Base-by-base conservation (phyloP, 2,888 invertebrate genomes). In the Hoplodrina ambigua region DNA sequence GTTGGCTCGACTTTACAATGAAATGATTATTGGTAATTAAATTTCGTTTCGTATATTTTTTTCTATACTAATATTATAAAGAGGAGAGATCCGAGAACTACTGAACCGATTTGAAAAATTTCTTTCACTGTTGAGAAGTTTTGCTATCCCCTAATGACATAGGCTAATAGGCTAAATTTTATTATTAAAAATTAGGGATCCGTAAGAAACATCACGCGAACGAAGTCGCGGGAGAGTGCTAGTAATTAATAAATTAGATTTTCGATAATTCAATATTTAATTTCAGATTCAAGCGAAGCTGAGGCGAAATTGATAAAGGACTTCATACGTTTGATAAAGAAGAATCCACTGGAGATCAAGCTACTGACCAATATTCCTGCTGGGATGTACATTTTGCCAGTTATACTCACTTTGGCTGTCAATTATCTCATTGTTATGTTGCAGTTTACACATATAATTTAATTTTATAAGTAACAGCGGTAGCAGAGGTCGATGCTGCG, bases 391-490 rank as follows among this genome's bases (percentile, higher is more conserved):
- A 53, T 70, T 13, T 19, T 72, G 25, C 69, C 69, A 0, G 17
- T 72, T 13, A 10, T 30, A 11, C 15, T 70, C 3, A 62, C 37
- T 13, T 37, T 72, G 0, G 62, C 46, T 17, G 13, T 46, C 11
- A 70, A 72, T 20, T 72, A 72, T 37, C 8, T 70, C 7, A 72
- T 70, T 72, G 3, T 70, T 11, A 72, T 70, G 33, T 52, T 70
- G 53, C 69, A 72, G 37, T 70, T 70, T 53, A 72, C 58, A 52
- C 65, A 74, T 46, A 11, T 72, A 13, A 25, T 70, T 19, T 70
- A 53, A 56, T 46, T 41, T 41, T 13, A 13, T 41, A 37, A 33
- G 7, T 37, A 37, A 37, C 8, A 37, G 33, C 33, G 33, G 2
- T 33, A 8, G 8, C 1, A 37, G 37, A 37, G 1, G 7, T 37